Conservation (phyloP, 2,888 invertebrate genomes). For the Eulithis testata region DNA sequence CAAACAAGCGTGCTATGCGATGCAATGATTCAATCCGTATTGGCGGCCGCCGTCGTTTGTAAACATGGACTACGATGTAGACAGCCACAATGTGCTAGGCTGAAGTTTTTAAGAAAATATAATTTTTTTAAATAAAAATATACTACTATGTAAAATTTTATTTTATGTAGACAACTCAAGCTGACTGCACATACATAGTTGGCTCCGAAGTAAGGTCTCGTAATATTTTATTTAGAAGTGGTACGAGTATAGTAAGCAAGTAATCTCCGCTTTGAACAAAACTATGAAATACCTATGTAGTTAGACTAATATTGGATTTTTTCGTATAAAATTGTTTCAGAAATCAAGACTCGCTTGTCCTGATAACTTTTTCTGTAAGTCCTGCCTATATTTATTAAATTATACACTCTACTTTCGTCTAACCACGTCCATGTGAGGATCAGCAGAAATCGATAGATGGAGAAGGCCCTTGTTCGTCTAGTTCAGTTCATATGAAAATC, state of each 20-base stretch:
- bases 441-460: too few species aligned
- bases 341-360: conserved; percentile 6
- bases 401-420: not conserved
- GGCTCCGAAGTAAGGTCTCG: too few species aligned
- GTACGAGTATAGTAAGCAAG: too few species aligned
- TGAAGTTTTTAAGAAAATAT: not conserved
- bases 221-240: too few species aligned
- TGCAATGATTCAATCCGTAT: conserved; percentile 35
- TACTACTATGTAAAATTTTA: too few species aligned
- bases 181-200: too few species aligned
- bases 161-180: too few species aligned
- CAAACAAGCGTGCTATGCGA: conserved; percentile 32
- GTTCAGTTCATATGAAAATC: too few species aligned
- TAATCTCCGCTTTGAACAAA: too few species aligned
- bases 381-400: not conserved
- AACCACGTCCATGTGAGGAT: too few species aligned
- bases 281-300: not conserved
- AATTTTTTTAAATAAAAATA: too few species aligned
- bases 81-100: not conserved
- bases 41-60: conserved; percentile 25
- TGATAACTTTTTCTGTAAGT: conserved; percentile 23
- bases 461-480: too few species aligned
- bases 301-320: not conserved
- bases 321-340: conserved; percentile 15
- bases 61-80: conserved; percentile 25